phyloP scores from a whole-genome alignment of 1,140 invertebrate species.

The Popillia japonica region DNA sequence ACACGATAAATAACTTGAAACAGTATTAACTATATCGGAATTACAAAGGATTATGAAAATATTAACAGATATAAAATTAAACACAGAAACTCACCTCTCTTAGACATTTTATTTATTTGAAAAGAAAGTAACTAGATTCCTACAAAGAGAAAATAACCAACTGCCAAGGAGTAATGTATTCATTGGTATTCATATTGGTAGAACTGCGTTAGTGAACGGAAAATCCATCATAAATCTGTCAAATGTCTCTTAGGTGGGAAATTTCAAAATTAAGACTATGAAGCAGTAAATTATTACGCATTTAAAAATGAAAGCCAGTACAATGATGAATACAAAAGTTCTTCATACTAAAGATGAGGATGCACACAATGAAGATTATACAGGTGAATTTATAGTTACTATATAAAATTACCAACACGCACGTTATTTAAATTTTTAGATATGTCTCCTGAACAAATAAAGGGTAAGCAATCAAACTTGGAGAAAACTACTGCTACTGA shows the following conservation, averaged over 20 bases:
- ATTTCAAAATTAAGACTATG: slow-evolving; percentile 34
- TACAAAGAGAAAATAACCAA: not conserved
- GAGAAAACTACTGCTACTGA: not conserved
- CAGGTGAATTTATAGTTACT: not conserved
- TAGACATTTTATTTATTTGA: slow-evolving; percentile 65
- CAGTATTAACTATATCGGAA: not conserved
- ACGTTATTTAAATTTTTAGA: not conserved
- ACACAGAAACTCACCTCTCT: slow-evolving; percentile 64
- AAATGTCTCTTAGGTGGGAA: slow-evolving; percentile 2
- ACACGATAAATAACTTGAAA: slow-evolving; percentile 18
- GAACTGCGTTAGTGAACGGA: not conserved
- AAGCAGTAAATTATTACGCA: not conserved
- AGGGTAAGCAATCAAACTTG: not conserved
- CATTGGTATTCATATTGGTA: slow-evolving; percentile 13
- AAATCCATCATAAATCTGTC: not conserved
- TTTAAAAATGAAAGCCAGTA: slow-evolving; percentile 20
- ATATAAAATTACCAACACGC: not conserved
- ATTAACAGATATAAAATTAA: slow-evolving; percentile 45
- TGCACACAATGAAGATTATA: slow-evolving; percentile 9
- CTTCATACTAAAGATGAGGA: slow-evolving; percentile 24
- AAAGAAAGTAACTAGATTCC: slow-evolving; percentile 48
- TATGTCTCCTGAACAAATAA: not conserved
- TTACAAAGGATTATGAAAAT: slow-evolving; percentile 43
- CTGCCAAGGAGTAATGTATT: too few species aligned
- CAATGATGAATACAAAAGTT: not conserved